Base-by-base conservation (phyloP, 2,888 invertebrate genomes). In the Oligia latruncula region DNA sequence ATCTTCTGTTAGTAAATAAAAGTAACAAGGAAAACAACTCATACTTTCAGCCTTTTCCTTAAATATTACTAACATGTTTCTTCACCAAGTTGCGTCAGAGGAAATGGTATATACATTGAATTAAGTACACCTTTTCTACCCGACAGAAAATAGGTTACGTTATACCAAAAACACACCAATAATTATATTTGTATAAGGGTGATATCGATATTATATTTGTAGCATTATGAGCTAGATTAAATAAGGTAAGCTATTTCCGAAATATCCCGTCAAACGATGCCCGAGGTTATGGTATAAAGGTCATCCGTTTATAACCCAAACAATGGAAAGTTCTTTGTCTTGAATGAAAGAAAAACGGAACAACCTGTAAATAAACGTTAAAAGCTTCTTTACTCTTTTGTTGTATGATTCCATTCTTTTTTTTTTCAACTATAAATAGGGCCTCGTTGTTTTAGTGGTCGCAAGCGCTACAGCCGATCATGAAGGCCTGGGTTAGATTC, bases 161-260 rank as follows among this genome's bases (percentile, higher is more conserved):
- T 3, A 20, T 40, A 20, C 35, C 68, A 23, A 52, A 78, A 83
- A 73, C 70, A 74, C 6, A 67, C 8, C 20, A 15, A 20, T 29
- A 29, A 55, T 43, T 62, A 62, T 43, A 58, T 58, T 29, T 58
- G 11, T 55, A 76, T 62, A n/a, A 5, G 13, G 40, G 29, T 73
- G 4, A 70, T 71, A 76, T 75, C 40, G 43, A 71, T 40, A 77
- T 49, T n/a, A 71, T 40, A 77, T 49, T n/a, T 15, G 65, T 79
- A 71, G 64, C 66, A 68, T 86, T 85, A 76, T 65, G n/a, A 20
- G 15, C 23, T 43, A 71, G 3, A 83, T 49, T 40, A 35, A 85
- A 83, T 83, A 66, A 65, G 60, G 43, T 55, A n/a, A 74, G 74
- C 70, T 82, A 77, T 85, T 82, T 70, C 52, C 68, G 52, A 77